Percentiles rank a stretch among this genome's conserved stretches.
Conservation (phyloP, 2,888 invertebrate genomes). For the Margaritifera margaritifera region DNA sequence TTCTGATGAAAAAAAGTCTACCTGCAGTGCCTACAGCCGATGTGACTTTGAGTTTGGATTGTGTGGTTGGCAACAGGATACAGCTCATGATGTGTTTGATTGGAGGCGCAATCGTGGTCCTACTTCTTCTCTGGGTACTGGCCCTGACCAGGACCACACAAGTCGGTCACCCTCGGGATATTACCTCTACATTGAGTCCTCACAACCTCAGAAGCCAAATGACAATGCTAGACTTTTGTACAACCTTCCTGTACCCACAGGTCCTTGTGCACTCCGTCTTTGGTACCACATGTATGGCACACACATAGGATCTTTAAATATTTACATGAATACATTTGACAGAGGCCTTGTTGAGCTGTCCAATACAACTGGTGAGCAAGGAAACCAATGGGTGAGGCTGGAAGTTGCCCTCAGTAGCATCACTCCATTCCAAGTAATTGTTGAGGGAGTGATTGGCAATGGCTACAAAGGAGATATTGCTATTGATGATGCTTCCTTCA, state of each 20-base stretch:
- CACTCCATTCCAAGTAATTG: constrained; percentile 52
- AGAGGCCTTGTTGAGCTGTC: constrained; percentile 30
- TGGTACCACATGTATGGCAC: constrained; percentile 69
- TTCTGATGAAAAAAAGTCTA: constrained; percentile 42
- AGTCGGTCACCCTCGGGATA: constrained; percentile 46
- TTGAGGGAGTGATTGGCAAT: constrained; percentile 61
- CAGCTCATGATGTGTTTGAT: constrained; percentile 47
- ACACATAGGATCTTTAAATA: constrained; percentile 48
- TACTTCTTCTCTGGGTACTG: constrained; percentile 44
- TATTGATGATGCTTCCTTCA: constrained; percentile 67
- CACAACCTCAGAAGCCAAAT: constrained; percentile 37
- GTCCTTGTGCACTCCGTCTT: constrained; percentile 57
- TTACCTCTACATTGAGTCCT: constrained; percentile 60
- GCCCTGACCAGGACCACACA: constrained; percentile 63
- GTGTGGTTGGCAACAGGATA: constrained; percentile 60
- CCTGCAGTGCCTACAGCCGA: constrained; percentile 49
- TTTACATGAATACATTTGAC: constrained; percentile 42
- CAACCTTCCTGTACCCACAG: constrained; percentile 40
- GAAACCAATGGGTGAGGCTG: constrained; percentile 43
- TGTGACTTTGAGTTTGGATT: constrained; percentile 66
- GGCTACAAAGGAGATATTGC: constrained; percentile 62
- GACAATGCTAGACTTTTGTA: constrained; percentile 47
- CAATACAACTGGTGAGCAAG: constrained; percentile 37
- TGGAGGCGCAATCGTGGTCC: constrained; percentile 57
- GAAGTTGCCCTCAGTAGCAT: constrained; percentile 35